A percentile compares a stretch with the other conserved stretches of the same genome.
Conservation (phyloP, 2,888 invertebrate species). For the Protophormia terraenovae region DNA sequence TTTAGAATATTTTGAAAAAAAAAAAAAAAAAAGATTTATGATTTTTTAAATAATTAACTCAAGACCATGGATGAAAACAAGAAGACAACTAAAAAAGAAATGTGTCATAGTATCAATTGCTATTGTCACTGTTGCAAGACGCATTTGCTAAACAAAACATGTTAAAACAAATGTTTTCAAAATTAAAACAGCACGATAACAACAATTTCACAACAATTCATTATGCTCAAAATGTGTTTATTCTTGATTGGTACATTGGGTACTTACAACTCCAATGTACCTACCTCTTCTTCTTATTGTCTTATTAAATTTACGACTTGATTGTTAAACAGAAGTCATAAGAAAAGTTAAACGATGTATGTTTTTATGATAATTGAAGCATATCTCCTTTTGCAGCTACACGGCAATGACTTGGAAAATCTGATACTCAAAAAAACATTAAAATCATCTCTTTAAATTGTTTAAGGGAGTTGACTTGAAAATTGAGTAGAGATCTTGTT, state of each 20-base stretch:
- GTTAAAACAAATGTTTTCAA: slow-evolving; percentile 63
- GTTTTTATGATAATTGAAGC: slow-evolving; percentile 47
- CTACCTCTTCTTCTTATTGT: neutral
- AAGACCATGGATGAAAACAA: slow-evolving; percentile 24
- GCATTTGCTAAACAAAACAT: slow-evolving; percentile 59
- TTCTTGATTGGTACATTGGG: neutral
- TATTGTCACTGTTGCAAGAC: slow-evolving; percentile 45
- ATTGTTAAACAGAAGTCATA: slow-evolving; percentile 51
- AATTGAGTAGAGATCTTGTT: slow-evolving; percentile 43
- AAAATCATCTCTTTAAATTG: neutral
- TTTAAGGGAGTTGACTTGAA: slow-evolving; percentile 35
- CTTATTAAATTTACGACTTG: slow-evolving; percentile 14
- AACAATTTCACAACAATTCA: slow-evolving; percentile 33
- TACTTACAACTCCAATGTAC: too few species aligned
- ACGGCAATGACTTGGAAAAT: slow-evolving; percentile 31
- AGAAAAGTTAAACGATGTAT: slow-evolving; percentile 41
- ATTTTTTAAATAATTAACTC: slow-evolving; percentile 60
- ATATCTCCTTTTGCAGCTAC: slow-evolving; percentile 39
- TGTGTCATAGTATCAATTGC: slow-evolving; percentile 51
- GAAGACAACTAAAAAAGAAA: slow-evolving; percentile 11
- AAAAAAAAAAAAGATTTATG: slow-evolving; percentile 55
- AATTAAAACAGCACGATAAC: slow-evolving; percentile 54
- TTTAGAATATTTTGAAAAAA: slow-evolving; percentile 16
- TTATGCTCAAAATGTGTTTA: neutral
- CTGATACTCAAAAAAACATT: slow-evolving; percentile 22